phyloP scores from a whole-genome alignment of 2,113 vertebrate genomes.

The Probosciger aterrimus region DNA sequence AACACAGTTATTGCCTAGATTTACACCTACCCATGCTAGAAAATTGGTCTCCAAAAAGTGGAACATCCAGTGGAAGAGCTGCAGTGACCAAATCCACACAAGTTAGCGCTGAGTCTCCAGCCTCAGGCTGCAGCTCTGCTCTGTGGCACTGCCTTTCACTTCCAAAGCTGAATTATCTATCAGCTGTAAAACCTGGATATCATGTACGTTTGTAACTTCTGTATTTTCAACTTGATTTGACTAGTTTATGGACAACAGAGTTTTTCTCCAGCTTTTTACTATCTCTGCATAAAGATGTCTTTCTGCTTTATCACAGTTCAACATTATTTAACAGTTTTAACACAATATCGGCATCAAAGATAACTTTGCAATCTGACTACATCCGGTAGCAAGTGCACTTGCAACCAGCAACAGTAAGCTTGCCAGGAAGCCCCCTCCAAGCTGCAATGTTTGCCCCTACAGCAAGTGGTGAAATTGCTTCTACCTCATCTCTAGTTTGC shows the following conservation, averaged over 20 bases:
- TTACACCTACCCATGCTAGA: neutral
- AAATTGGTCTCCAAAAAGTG: neutral
- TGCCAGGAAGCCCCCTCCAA: neutral
- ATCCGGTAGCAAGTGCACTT: neutral
- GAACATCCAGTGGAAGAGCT: neutral
- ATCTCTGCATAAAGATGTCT: neutral
- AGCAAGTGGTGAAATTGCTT: neutral
- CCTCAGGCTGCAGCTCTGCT: neutral
- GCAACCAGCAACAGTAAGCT: neutral
- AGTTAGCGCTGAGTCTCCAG: neutral
- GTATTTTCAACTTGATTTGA: neutral
- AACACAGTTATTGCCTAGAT: neutral
- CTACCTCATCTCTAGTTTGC: neutral
- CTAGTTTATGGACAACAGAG: neutral
- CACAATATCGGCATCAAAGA: neutral
- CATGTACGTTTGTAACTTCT: neutral
- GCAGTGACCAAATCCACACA: neutral
- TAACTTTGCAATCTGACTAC: neutral
- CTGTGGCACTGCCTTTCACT: neutral
- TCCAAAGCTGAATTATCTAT: neutral
- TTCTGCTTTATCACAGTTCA: neutral
- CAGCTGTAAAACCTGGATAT: neutral
- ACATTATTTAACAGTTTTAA: neutral
- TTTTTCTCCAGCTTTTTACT: neutral
- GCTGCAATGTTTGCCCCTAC: neutral